These are phyloP conservation scores for Orthochromis indermauri DNA, from an alignment of 2,113 vertebrate species.

Conservation along the genomic window DNA sequence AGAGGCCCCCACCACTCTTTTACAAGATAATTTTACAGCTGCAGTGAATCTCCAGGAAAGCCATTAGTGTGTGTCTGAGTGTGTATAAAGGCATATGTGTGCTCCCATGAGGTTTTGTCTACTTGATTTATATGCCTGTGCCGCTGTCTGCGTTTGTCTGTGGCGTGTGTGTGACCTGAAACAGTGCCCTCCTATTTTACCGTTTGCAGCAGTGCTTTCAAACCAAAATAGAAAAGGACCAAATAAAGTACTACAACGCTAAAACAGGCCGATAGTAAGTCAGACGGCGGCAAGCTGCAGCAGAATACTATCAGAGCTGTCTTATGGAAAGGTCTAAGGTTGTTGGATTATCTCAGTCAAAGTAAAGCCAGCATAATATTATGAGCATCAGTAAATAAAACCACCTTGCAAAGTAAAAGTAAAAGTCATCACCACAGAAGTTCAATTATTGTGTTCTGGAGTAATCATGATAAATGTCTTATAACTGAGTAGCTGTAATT, in stretches of 20 bases:
- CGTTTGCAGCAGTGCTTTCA: background rate
- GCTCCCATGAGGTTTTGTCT: background rate
- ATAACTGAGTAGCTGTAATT: background rate
- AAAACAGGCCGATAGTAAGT: background rate
- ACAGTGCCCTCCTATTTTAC: background rate
- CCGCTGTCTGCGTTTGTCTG: background rate
- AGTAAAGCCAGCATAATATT: background rate
- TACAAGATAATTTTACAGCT: constrained; percentile 58
- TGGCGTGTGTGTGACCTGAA: background rate
- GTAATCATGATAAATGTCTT: background rate
- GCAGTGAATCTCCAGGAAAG: constrained; percentile 34
- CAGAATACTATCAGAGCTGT: background rate
- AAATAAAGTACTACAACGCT: background rate
- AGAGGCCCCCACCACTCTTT: constrained; percentile 10
- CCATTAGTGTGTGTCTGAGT: constrained; percentile 22
- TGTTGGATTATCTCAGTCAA: background rate
- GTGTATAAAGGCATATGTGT: constrained; percentile 18
- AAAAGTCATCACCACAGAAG: background rate
- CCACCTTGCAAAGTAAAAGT: background rate
- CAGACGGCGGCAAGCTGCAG: background rate
- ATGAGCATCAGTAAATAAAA: background rate
- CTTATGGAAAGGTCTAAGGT: background rate
- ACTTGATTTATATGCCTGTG: constrained; percentile 2
- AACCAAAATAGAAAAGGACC: constrained; percentile 1
- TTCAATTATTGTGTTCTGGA: background rate